Percentiles rank a stretch among this genome's conserved stretches.
Conservation (phyloP, 2,797 vertebrate species). For the Bufotes viridis region DNA sequence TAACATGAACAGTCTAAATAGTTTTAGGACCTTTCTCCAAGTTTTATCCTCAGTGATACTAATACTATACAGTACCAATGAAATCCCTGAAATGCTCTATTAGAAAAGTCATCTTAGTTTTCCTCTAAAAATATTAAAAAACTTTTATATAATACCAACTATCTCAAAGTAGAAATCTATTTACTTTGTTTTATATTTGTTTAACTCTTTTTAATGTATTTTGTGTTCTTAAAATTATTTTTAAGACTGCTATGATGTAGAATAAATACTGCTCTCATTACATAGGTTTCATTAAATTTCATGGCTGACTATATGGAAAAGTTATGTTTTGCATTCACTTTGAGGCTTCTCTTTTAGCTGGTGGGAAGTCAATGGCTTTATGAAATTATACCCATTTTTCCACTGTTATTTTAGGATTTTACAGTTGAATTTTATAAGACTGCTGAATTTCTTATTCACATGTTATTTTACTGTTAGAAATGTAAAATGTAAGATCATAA, state of each 20-base stretch:
- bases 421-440: slow-evolving; percentile 41
- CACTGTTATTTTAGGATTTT: slow-evolving; percentile 41
- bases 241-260: background rate
- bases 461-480: slow-evolving; percentile 31
- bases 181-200: slow-evolving; percentile 14
- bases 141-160: background rate
- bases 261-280: slow-evolving; percentile 9
- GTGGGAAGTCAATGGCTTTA: slow-evolving; percentile 6
- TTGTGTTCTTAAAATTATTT: slow-evolving; percentile 19
- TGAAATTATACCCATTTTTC: slow-evolving; percentile 27
- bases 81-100: background rate
- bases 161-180: background rate
- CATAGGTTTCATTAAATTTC: slow-evolving; percentile 23
- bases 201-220: background rate
- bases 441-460: slow-evolving; percentile 26
- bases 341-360: slow-evolving; percentile 20
- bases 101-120: background rate
- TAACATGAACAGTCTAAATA: background rate
- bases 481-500: slow-evolving; percentile 37
- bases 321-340: slow-evolving; percentile 8
- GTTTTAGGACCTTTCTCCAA: background rate
- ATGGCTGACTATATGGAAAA: slow-evolving; percentile 15
- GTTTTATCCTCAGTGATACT: background rate
- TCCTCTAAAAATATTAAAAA: slow-evolving; percentile 11
- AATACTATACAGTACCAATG: background rate